Percentiles rank a stretch among this genome's conserved stretches.
Conservation (phyloP, 1,140 invertebrate species). For the Geopemphigus sp. region DNA sequence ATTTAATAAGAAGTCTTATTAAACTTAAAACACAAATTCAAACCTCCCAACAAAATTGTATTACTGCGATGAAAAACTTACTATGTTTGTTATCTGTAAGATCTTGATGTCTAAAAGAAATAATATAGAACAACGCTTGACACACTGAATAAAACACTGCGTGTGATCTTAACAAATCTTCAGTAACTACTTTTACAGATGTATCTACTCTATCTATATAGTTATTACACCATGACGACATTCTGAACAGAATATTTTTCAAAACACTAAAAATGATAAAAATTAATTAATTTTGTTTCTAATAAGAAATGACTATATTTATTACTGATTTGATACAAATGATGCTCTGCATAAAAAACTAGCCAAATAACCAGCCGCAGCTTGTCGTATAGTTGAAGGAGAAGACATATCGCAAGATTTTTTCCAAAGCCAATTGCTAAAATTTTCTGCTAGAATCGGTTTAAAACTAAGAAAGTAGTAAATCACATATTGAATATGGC, state of each 20-base stretch:
- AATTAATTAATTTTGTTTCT: not conserved
- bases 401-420: constrained; percentile 69
- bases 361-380: constrained; percentile 70
- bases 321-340: constrained; percentile 67
- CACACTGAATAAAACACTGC: constrained; percentile 85
- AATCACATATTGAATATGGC: constrained; percentile 76
- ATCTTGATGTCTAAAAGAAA: constrained; percentile 83
- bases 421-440: constrained; percentile 72
- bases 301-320: constrained; percentile 51
- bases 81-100: constrained; percentile 72
- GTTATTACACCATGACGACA: constrained; percentile 70
- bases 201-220: constrained; percentile 68
- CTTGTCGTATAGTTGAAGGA: constrained; percentile 66
- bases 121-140: constrained; percentile 85
- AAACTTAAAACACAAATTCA: too few species aligned
- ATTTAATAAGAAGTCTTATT: too few species aligned
- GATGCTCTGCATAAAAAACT: constrained; percentile 71
- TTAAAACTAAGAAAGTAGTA: constrained; percentile 75
- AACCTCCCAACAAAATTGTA: too few species aligned
- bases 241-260: constrained; percentile 63
- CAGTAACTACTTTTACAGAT: constrained; percentile 58
- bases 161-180: constrained; percentile 66
- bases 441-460: constrained; percentile 64
- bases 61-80: constrained; percentile 57
- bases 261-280: constrained; percentile 61